Evolutionary conservation across 1,140 invertebrate genomes (phyloP), one percentile per base, ranked within the genome.

Genomic region (Cherax destructor): DNA sequence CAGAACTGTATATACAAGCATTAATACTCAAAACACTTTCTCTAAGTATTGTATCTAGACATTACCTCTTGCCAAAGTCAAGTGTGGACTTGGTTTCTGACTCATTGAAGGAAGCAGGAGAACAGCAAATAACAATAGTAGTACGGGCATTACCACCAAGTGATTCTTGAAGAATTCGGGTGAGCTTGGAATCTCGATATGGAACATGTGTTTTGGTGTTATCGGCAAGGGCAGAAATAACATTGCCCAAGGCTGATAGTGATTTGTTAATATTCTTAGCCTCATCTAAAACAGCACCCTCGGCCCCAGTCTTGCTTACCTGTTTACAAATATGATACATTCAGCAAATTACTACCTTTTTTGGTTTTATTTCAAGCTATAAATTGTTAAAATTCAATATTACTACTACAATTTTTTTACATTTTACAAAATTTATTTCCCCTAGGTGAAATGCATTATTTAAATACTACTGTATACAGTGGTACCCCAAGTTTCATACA

Each of bases 211-310:
- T 91, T 84, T 93, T 87, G 24, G 72, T 99, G 93, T 98, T 99
- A 95, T 99, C 99, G 84, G 99, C 99, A 93, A 99, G 95, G 9
- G 99, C 99, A 76, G 99, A 99, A 93, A 99, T 99, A 30, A 99
- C 99, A 95, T 99, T 99, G 94, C 99, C 99, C 92, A 99, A 95
- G 30, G 99, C 99, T 24, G 99, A 99, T 69, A 99, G 95, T 21
- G 99, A 99, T 95, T 99, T 99, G 95, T 99, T 99, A 94, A 99
- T 99, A 94, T 99, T 99, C 95, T 99, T 99, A 3, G 99, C 99
- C 95, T 99, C 99, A 95, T 99, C 99, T 83, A 99, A 95, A 49
- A 99, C 99, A 69, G 98, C 97, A 94, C 99, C 99, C 96, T 99
- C 99, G 90, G 99, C 99, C 94, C 99, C 99, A 93, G 99, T 99